Conservation (phyloP, 2,888 invertebrate genomes). For the Cremastobaeus sp. region DNA sequence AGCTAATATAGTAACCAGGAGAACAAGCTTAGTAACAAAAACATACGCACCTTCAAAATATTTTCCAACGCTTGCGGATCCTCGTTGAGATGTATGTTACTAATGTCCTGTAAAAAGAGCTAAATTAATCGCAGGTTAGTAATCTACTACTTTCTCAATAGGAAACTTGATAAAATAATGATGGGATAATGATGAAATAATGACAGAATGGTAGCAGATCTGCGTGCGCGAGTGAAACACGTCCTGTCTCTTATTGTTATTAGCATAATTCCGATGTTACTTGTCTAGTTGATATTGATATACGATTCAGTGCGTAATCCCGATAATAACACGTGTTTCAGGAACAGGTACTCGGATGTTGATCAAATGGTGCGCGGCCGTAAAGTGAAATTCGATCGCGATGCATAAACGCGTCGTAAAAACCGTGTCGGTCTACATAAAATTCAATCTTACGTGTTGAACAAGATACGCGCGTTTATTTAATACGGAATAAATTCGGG, state of each 20-base stretch:
- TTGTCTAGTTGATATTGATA: constrained; percentile 29
- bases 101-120: constrained; percentile 24
- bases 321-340: constrained; percentile 44
- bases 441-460: constrained; percentile 62
- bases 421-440: constrained; percentile 13
- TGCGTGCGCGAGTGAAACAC: not conserved
- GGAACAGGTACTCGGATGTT: constrained; percentile 41
- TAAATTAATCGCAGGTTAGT: constrained; percentile 6
- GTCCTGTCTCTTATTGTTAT: constrained; percentile 13
- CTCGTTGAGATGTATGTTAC: constrained; percentile 20
- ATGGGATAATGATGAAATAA: not conserved
- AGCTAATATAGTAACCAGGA: too few species aligned
- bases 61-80: constrained; percentile 31
- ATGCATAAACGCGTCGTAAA: constrained; percentile 32
- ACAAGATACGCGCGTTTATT: constrained; percentile 12
- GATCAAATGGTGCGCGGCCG: constrained; percentile 30
- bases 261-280: constrained; percentile 24
- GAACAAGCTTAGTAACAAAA: constrained; percentile 2
- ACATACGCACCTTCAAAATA: constrained; percentile 24
- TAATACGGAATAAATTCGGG: constrained; percentile 15
- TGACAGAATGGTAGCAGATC: too few species aligned
- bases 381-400: constrained; percentile 42
- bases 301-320: constrained; percentile 30
- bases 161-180: not conserved
- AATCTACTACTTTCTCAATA: not conserved